Percentiles rank a stretch among this genome's conserved stretches.
Evolutionary conservation across 2,888 invertebrate genomes (phyloP).

Genomic region (Graphium colonna): DNA sequence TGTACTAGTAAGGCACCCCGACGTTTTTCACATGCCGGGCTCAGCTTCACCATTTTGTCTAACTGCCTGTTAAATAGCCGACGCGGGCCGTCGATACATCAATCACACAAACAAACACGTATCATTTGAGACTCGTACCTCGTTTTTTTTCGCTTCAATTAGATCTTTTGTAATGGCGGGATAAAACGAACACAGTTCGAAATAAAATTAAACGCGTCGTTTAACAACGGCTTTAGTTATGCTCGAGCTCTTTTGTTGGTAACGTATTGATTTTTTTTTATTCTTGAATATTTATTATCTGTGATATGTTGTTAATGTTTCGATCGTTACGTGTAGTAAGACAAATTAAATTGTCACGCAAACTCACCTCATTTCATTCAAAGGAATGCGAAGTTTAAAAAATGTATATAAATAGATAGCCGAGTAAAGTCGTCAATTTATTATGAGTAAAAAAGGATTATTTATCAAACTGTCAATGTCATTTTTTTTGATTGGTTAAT

Average conservation of each 20-base stretch:
- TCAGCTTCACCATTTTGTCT: conserved; percentile 70
- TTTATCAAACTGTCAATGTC: no score
- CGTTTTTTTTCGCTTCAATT: conserved; percentile 74
- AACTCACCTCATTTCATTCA: not conserved
- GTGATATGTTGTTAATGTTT: conserved; percentile 31
- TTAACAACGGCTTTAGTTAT: conserved; percentile 46
- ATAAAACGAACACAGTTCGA: conserved; percentile 58
- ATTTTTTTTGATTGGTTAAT: no score
- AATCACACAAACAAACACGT: conserved; percentile 64
- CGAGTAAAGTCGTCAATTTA: no score
- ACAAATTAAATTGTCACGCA: conserved; percentile 2
- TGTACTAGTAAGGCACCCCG: conserved; percentile 58
- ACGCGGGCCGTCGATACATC: conserved; percentile 73
- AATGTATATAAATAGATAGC: no score
- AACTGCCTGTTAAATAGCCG: conserved; percentile 76
- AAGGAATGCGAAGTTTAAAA: not conserved
- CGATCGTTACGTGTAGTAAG: conserved; percentile 14
- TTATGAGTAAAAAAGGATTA: no score
- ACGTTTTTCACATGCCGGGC: conserved; percentile 54
- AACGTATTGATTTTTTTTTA: conserved; percentile 39
- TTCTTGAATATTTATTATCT: conserved; percentile 43
- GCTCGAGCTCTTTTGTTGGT: conserved; percentile 38
- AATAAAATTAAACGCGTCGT: conserved; percentile 70
- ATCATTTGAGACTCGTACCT: conserved; percentile 54
- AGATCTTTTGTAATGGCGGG: conserved; percentile 67